A percentile compares a stretch with the other conserved stretches of the same genome.
Conservation (phyloP, 2,113 vertebrate genomes). For the Syrmaticus mikado region DNA sequence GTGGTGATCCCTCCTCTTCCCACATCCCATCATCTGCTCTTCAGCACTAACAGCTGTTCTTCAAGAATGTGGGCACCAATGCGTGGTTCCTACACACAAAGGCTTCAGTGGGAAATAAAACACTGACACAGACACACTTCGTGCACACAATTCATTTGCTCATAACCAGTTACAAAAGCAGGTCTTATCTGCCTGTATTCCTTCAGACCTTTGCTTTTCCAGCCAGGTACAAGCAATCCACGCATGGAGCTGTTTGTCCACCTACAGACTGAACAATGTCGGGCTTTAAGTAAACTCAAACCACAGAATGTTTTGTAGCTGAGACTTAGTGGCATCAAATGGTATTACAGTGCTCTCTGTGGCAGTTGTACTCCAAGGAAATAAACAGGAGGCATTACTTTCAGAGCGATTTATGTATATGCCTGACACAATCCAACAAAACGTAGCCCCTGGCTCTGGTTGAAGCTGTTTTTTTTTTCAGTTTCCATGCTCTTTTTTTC, state of each 20-base stretch:
- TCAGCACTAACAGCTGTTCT: neutral
- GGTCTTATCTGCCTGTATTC: neutral
- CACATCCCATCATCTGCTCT: neutral
- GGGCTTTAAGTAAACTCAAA: neutral
- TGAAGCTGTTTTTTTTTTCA: neutral
- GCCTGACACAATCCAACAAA: neutral
- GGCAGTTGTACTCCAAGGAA: too few relatives aligned
- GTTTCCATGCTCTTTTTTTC: neutral
- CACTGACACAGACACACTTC: fast-evolving
- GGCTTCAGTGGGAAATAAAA: neutral
- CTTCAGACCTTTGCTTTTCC: neutral
- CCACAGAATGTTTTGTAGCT: neutral
- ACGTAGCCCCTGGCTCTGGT: neutral
- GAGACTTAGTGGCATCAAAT: too few relatives aligned
- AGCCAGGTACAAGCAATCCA: neutral
- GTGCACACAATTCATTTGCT: neutral
- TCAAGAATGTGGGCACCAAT: neutral
- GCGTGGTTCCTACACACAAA: neutral
- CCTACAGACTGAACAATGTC: neutral
- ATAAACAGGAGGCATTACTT: too few relatives aligned
- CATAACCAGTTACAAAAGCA: neutral
- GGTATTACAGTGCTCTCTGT: too few relatives aligned
- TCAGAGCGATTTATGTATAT: too few relatives aligned
- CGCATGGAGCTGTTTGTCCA: neutral
- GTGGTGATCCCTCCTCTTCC: neutral